Evolutionary conservation across 2,888 invertebrate species (phyloP), one percentile per base, ranked within the genome.

Genomic region (Drosophila anceps): DNA sequence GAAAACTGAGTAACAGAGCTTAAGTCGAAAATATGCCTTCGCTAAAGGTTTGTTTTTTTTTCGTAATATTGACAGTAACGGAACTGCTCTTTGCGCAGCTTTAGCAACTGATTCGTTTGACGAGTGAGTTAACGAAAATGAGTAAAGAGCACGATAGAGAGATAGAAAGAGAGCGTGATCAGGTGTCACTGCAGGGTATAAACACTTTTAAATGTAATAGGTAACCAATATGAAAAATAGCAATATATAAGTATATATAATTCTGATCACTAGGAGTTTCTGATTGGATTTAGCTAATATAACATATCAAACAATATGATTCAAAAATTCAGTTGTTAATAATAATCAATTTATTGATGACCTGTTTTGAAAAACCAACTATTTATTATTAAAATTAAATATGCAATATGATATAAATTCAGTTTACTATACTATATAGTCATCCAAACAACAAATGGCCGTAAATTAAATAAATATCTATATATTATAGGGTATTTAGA

Each of bases 391-490:
- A 2, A 39, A 39, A 8, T n/a, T 29, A 46, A n/a, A 9, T 27
- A 1, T 9, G 1, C 13, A 46, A 9, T 27, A 4, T 27, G 8
- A 15, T 15, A 15, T 24, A 0, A 1, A 15, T 46, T 46, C 33
- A 27, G 9, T 15, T 24, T 15, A 46, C 1, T 27, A 24, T 27
- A 1, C 8, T n/a, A 39, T n/a, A 39, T 27, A 46, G 15, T 4
- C 6, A 1, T 8, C 4, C 0, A 4, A 9, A 5, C 27, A 9
- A 27, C 1, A 9, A 8, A n/a, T 4, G 1, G 1, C 0, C n/a
- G 8, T 15, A 9, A n/a, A 10, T 48, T n/a, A n/a, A 29, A 10
- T 12, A 13, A 2, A 15, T 6, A 27, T 15, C 20, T 43, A 20
- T 10, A 5, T 43, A 15, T 27, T 15, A 15, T 5, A 48, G 48